Evolutionary conservation across 53 echinoderm and acorn worm species (phyloP), one percentile per base, ranked within the genome.

Genomic region (Holothuria leucospilota): DNA sequence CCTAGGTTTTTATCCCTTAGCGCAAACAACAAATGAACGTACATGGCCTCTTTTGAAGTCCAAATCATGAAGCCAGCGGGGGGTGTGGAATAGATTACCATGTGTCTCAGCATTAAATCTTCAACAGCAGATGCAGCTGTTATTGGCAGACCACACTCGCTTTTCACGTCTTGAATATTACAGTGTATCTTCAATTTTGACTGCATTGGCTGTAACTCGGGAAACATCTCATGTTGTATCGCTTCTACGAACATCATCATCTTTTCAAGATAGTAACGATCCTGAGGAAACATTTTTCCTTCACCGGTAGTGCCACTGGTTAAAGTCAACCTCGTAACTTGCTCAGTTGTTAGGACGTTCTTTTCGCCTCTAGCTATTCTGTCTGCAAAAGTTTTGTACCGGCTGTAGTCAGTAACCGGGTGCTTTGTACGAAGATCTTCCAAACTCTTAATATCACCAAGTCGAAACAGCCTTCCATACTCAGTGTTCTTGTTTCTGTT

Each of bases 281-380:
- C 69, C 25, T 73, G 77, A 8, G 95, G 95, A 16, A 95, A 78
- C 15, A 29, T 82, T 68, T 92, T 92, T 23, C 88, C 69, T n/a
- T 64, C 89, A 20, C 93, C 95, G 0, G 95, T 92, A 21, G 95
- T 95, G 21, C 95, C 95, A 1, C 93, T 87, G 15, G 93, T 95
- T 68, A 86, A 20, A 34, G 69, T 60, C 39, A 86, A 85, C 10
- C 88, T 75, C 24, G 85, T 21, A 18, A 89, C 84, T 34, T 39
- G 23, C 62, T 93, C 93, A 5, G 77, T 68, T 29, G 90, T 64
- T 29, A 95, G 71, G 69, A 95, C 87, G 30, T 91, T 71, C 68
- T 66, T 29, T 65, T 95, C 93, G 5, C 95, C 95, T 25, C 84
- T 88, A 49, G 86, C 78, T 62, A 91, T 82, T 46, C 95, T 85